Percentiles rank a stretch among this genome's conserved stretches.
Conservation (phyloP, 1,140 invertebrate species). For the Luehdorfia chinensis region DNA sequence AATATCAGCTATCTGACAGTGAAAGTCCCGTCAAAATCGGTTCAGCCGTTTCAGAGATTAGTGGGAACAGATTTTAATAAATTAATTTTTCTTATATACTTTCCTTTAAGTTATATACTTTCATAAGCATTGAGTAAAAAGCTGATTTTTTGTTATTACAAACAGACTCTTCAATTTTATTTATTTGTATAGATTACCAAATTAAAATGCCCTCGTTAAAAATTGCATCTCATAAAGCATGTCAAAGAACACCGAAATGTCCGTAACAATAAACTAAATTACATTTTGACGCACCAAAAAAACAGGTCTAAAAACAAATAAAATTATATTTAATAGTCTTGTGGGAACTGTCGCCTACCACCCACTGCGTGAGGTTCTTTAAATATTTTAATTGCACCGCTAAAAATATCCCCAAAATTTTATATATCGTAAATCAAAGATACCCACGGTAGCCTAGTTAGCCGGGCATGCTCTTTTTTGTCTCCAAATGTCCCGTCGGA, state of each 20-base stretch:
- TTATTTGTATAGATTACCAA: no score
- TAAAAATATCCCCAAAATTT: slow-evolving; percentile 63
- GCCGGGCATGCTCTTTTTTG: slow-evolving; percentile 26
- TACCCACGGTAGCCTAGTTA: slow-evolving; percentile 56
- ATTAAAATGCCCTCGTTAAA: slow-evolving; percentile 26
- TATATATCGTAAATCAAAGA: slow-evolving; percentile 69
- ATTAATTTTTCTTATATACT: no score
- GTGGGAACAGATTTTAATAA: no score
- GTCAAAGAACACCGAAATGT: slow-evolving; percentile 40
- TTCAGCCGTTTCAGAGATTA: no score
- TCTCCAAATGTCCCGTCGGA: slow-evolving; percentile 16
- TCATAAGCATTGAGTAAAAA: no score
- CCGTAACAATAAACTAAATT: slow-evolving; percentile 46
- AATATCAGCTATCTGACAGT: no score
- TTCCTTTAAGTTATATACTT: no score
- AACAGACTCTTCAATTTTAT: no score
- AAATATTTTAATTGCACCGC: slow-evolving; percentile 73
- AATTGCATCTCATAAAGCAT: slow-evolving; percentile 48
- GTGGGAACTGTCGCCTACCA: slow-evolving; percentile 74
- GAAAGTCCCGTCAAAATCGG: no score
- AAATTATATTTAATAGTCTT: slow-evolving; percentile 74
- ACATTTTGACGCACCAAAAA: slow-evolving; percentile 30
- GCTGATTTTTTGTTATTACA: no score
- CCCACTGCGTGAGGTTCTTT: slow-evolving; percentile 65
- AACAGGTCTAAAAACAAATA: slow-evolving; percentile 68